Evolutionary conservation across 2,797 vertebrate species (phyloP).

Genomic region (Phrynocephalus forsythii): DNA sequence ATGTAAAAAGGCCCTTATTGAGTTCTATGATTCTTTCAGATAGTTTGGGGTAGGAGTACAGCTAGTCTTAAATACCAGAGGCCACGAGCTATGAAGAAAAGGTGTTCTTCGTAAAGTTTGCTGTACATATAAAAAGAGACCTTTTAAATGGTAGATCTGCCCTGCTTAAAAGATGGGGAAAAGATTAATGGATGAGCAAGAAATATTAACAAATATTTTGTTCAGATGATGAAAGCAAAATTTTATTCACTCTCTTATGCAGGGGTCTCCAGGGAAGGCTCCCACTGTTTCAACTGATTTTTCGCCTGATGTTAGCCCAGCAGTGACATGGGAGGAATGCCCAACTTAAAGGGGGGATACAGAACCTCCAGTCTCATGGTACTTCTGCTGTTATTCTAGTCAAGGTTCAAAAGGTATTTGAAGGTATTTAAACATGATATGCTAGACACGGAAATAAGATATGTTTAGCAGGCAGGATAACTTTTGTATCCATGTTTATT

Average conservation of each 20-base stretch:
- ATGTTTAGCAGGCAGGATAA: not conserved
- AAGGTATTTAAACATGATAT: not conserved
- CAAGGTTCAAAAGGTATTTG: not conserved
- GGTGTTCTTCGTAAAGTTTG: slow-evolving; percentile 51
- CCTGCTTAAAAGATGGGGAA: not conserved
- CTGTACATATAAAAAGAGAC: not conserved
- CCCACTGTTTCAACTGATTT: too few relatives aligned
- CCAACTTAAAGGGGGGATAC: not conserved
- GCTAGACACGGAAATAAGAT: not conserved
- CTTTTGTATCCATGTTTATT: not conserved
- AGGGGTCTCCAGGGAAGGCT: not conserved
- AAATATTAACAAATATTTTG: not conserved
- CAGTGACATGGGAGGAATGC: not conserved
- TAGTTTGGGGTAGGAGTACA: not conserved
- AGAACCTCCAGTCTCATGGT: not conserved
- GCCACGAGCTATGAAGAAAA: slow-evolving; percentile 56
- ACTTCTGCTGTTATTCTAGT: not conserved
- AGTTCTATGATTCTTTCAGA: not conserved
- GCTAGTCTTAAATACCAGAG: slow-evolving; percentile 57
- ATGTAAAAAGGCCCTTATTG: too few relatives aligned
- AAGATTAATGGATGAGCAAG: not conserved
- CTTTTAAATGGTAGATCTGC: not conserved
- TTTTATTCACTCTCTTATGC: not conserved
- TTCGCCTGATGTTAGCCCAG: not conserved
- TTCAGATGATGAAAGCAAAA: not conserved